Evolutionary conservation across 2,888 invertebrate species (phyloP), one percentile per base, ranked within the genome.

Genomic region (Dynastes maya): DNA sequence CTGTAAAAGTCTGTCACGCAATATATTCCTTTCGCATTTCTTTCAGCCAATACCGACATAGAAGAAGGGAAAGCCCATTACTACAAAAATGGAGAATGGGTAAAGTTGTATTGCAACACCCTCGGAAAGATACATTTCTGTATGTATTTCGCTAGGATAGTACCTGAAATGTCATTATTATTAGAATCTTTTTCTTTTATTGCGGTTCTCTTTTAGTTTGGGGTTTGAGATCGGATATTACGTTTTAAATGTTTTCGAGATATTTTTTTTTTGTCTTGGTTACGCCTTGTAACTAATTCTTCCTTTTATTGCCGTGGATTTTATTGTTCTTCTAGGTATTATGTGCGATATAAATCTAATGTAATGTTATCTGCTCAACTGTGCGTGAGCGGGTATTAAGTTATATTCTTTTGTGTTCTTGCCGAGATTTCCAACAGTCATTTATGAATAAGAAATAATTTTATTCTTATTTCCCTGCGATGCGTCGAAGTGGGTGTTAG

Each of bases 1-100:
- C 68, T 68, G 68, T 51, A 68, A 68, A 68, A 51, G 27, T 68
- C 51, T 68, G 51, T 53, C 68, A 68, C 68, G 68, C 68, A 51
- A 51, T 68, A 51, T 29, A 68, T 51, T 65, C 40, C 16, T 40
- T 51, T 51, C 68, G 29, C 49, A 40, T 51, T 29, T 22, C 11
- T n/a, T n/a, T 29, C 27, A 16, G 9, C 29, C 68, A 49, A 9
- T 51, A n/a, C 4, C 13, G 11, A 40, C 27, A 2, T n/a, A 2
- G 51, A 29, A 49, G 32, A 51, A 68, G 32, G 13, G n/a, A 40
- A 51, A 51, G 49, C 16, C 13, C 45, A 27, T 8, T 2, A 22
- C 9, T n/a, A 16, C 40, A 22, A 29, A 22, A 27, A 29, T 13
- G 29, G 29, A 68, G 29, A 51, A 29, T n/a, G 27, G 49, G 51